Base-by-base conservation (phyloP, 2,888 invertebrate genomes). In the Tridacna gigas region DNA sequence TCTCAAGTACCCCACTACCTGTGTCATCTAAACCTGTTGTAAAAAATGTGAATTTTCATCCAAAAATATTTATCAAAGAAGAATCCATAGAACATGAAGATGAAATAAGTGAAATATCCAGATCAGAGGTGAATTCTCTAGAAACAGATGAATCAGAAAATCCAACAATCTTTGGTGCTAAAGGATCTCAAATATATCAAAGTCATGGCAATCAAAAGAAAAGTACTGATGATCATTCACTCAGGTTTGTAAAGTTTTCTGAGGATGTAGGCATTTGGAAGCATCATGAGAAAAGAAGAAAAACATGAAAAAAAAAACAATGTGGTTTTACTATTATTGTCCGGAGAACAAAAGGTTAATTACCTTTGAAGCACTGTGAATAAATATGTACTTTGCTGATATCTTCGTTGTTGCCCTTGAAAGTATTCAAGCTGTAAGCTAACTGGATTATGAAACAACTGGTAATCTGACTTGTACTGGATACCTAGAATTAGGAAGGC, bases 1-100 rank as follows among this genome's bases (percentile, higher is more conserved):
- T 63, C 69, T 83, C 83, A 15, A 87, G 87, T 51, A 87, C 87
- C 5, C 87, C 87, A 22, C 61, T 84, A 25, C 78, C 79, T 18
- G 15, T 56, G 12, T 51, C 22, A 12, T 28, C 25, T 15, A 77
- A 73, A 73, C 63, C 77, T 60, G 26, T 63, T 22, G 26, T 26
- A n/a, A 86, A 79, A 60, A 45, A 25, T 60, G 74, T 82, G 25
- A 74, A 67, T n/a, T 82, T 82, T 78, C 74, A 78, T 69, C 78
- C 82, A 13, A 67, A 67, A 51, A 56, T 56, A 26, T 71, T 69
- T 67, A 51, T 60, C 28, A 77, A 77, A 37, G 71, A 77, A 22
- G 71, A 76, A 61, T 60, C 74, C 60, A 11, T 60, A 20, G 74
- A 74, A 12, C 25, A 51, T 73, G n/a, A 25, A 22, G 51, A 73